A percentile compares a stretch with the other conserved stretches of the same genome.
phyloP scores from a whole-genome alignment of 1,140 invertebrate genomes.

The Pollicipes pollicipes region DNA sequence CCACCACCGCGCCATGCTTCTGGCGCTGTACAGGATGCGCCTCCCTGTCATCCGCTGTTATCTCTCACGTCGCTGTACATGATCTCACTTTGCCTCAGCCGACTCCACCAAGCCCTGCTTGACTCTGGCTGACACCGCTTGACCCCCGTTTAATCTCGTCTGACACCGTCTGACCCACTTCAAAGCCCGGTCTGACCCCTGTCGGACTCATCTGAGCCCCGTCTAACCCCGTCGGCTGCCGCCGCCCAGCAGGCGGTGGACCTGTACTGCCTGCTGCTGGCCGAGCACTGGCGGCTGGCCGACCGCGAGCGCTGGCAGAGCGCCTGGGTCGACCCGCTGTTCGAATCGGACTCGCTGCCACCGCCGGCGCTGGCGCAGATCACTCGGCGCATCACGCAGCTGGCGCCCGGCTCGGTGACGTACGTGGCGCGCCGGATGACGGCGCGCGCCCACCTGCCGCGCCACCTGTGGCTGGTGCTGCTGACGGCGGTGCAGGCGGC shows the following conservation, averaged over 20 bases:
- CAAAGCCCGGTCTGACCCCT: no score
- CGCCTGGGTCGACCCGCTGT: background rate
- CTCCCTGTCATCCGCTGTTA: no score
- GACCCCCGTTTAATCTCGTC: no score
- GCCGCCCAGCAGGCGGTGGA: background rate
- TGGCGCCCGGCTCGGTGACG: background rate
- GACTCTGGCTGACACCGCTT: no score
- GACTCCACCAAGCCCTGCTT: no score
- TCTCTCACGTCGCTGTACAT: no score
- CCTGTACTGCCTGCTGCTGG: background rate
- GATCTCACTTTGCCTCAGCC: no score
- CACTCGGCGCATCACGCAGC: background rate
- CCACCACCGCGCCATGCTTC: no score
- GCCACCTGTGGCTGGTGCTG: constrained; percentile 1
- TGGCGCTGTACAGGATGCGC: no score
- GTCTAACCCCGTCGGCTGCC: no score
- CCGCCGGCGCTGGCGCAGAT: background rate
- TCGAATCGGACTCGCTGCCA: background rate
- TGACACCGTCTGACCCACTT: no score
- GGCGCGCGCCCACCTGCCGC: background rate
- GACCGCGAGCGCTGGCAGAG: background rate
- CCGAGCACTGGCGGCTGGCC: background rate
- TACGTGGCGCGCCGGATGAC: background rate
- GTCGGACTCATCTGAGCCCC: no score
- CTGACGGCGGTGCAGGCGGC: background rate